Percentiles rank a stretch among this genome's conserved stretches.
Evolutionary conservation across 2,797 vertebrate genomes (phyloP).

Genomic region (Thaleichthys pacificus): DNA sequence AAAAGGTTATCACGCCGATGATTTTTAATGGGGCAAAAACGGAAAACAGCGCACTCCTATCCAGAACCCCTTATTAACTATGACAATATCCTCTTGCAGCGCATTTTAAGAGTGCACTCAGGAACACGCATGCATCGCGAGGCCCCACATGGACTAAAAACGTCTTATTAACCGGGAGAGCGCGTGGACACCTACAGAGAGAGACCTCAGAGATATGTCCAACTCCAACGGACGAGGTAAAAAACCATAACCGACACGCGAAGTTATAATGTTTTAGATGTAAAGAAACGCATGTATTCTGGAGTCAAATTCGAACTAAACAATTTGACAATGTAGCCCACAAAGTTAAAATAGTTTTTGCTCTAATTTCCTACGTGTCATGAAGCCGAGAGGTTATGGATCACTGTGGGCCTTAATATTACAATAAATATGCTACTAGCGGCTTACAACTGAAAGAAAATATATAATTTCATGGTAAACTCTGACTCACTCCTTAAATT

Average conservation of each 20-base stretch:
- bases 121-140: conserved; percentile 68
- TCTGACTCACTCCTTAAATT: no score
- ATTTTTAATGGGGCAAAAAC: conserved; percentile 7
- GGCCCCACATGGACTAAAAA: conserved; percentile 65
- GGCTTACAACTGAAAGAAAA: neutral
- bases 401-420: neutral
- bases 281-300: no score
- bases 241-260: conserved; percentile 6
- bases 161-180: conserved; percentile 64
- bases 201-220: conserved; percentile 77
- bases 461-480: neutral
- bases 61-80: conserved; percentile 50
- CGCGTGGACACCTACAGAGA: conserved; percentile 54
- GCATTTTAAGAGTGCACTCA: conserved; percentile 56
- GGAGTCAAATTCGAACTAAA: no score
- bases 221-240: conserved; percentile 78
- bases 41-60: conserved; percentile 5
- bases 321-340: no score
- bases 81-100: conserved; percentile 69
- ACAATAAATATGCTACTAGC: no score
- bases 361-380: no score
- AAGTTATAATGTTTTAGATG: neutral
- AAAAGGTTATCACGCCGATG: neutral
- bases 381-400: no score
- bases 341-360: no score